Evolutionary conservation across 2,888 invertebrate genomes (phyloP), one percentile per base, ranked within the genome.

Genomic region (Nineta flava): DNA sequence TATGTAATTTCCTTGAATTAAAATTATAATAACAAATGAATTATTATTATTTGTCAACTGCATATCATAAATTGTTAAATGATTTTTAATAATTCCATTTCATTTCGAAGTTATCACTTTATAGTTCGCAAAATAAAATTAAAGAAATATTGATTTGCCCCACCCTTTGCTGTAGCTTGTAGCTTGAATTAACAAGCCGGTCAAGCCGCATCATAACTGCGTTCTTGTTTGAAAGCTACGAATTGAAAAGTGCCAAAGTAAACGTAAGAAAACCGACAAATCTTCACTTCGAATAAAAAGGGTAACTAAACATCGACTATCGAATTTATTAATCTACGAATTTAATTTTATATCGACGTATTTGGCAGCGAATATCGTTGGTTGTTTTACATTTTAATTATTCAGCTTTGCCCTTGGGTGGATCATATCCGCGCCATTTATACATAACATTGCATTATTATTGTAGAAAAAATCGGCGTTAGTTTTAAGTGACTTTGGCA

Each of bases 281-380:
- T 40, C 48, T 34, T 48, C 48, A 35, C 48, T 41, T 48, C 48
- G 41, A 41, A 15, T 21, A 40, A 17, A 26, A 16, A 44, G 49
- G 49, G 49, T 49, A 49, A 49, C 49, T 49, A 49, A 50, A 47
- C 41, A 32, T 47, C 43, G 43, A 42, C 31, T 42, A 40, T 47
- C 52, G 41, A 50, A 48, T 16, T 31, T 41, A 35, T 50, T 32
- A 50, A 44, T 42, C 47, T 49, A 35, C 49, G 46, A 42, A 35
- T 32, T 19, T 42, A 16, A 40, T 38, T 35, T 50, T 50, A 13
- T 42, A 38, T 45, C 49, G 17, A 42, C 49, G 49, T 49, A 63
- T 65, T 66, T 65, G 63, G 65, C 65, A 65, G 65, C 65, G 65
- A 66, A 67, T 65, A 62, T 64, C 61, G 62, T 63, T 61, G 56